These are phyloP conservation scores for Scleropages formosus DNA, from an alignment of 2,797 vertebrate species.

Conservation along the genomic window DNA sequence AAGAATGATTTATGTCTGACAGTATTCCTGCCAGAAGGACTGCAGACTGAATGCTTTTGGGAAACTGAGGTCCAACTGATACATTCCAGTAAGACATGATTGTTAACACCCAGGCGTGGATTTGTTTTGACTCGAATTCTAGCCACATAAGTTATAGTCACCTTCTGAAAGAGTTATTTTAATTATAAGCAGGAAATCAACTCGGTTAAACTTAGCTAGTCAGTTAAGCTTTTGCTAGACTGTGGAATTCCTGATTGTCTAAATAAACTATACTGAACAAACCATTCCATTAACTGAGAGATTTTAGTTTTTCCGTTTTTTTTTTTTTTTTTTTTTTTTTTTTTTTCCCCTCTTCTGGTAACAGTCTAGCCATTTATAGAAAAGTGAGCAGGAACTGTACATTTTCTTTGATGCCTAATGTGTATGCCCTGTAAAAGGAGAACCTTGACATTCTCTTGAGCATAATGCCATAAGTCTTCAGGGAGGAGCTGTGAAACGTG, in stretches of 20 bases:
- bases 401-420: slow-evolving; percentile 5
- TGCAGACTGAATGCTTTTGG: too few species aligned
- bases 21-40: too few species aligned
- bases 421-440: slow-evolving; percentile 16
- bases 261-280: not conserved
- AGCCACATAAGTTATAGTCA: not conserved
- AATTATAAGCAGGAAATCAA: not conserved
- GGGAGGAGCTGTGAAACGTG: not conserved
- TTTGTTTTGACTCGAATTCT: too few species aligned
- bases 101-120: too few species aligned
- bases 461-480: slow-evolving; percentile 27
- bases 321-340: not conserved
- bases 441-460: slow-evolving; percentile 44
- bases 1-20: too few species aligned
- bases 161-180: not conserved
- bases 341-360: too few species aligned
- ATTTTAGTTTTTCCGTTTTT: slow-evolving; percentile 3
- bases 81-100: too few species aligned
- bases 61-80: too few species aligned
- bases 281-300: not conserved
- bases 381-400: not conserved
- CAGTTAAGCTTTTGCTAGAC: not conserved
- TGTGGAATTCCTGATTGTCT: not conserved
- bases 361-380: not conserved
- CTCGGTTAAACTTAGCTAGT: too few species aligned